phyloP scores from a whole-genome alignment of 2,888 invertebrate species.

The Portevinia maculata region DNA sequence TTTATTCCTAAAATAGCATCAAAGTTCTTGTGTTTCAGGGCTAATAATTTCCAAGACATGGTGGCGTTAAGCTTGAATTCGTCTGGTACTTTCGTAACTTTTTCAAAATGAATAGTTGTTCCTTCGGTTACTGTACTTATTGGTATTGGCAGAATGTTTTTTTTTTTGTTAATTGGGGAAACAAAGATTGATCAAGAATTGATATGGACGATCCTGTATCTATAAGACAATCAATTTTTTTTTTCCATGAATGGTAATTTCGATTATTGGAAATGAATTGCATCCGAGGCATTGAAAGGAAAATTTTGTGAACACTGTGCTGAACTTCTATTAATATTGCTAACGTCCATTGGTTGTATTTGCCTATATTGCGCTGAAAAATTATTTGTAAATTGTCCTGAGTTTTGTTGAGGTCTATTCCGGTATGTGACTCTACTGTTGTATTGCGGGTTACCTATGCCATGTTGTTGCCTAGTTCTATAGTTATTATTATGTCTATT shows the following conservation, averaged over 20 bases:
- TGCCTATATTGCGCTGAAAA: slow-evolving; percentile 13
- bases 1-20: slow-evolving; percentile 15
- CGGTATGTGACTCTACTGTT: slow-evolving; percentile 11
- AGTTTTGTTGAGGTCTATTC: slow-evolving; percentile 15
- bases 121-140: slow-evolving; percentile 17
- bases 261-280: slow-evolving; percentile 36
- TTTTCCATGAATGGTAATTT: slow-evolving; percentile 7
- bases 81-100: slow-evolving; percentile 24
- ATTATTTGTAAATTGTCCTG: slow-evolving; percentile 20
- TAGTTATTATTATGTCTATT: slow-evolving; percentile 12
- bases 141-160: slow-evolving; percentile 8
- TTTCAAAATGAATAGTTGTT: slow-evolving; percentile 15
- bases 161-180: slow-evolving; percentile 14
- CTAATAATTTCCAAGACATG: slow-evolving; percentile 18
- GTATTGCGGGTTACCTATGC: slow-evolving; percentile 12
- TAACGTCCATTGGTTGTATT: slow-evolving; percentile 25
- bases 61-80: slow-evolving; percentile 24
- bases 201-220: slow-evolving; percentile 33
- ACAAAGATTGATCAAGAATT: slow-evolving; percentile 12
- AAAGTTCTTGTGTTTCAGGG: slow-evolving; percentile 19
- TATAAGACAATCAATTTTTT: slow-evolving; percentile 27
- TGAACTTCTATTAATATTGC: slow-evolving; percentile 6
- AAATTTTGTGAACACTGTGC: slow-evolving; percentile 7
- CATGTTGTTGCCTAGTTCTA: slow-evolving; percentile 24
- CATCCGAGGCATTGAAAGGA: slow-evolving; percentile 26